Evolutionary conservation across 2,888 invertebrate genomes (phyloP).

Genomic region (Anthoptus insignis): DNA sequence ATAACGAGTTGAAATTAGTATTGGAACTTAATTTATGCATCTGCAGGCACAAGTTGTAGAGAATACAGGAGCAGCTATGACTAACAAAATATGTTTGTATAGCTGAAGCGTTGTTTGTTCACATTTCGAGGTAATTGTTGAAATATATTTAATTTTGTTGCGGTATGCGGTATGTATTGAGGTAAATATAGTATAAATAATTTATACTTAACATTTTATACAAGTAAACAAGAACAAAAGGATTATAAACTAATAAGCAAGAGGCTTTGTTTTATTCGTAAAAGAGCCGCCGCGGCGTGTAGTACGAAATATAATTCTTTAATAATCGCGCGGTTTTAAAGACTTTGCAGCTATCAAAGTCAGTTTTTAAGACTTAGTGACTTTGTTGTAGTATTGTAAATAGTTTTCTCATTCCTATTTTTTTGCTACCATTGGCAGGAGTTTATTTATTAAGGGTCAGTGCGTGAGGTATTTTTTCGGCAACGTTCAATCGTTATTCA

Average conservation of each 20-base stretch:
- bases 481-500: slow-evolving; percentile 11
- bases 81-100: slow-evolving; percentile 70
- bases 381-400: too few relatives aligned
- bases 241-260: background rate
- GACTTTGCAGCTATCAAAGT: too few relatives aligned
- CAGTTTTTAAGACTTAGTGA: background rate
- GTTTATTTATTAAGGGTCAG: background rate
- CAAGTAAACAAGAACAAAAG: background rate
- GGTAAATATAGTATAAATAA: slow-evolving; percentile 46
- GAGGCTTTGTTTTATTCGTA: background rate
- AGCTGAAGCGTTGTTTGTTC: slow-evolving; percentile 63
- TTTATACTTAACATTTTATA: background rate
- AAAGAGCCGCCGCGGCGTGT: background rate
- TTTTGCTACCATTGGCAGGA: too few relatives aligned
- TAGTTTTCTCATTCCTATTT: too few relatives aligned
- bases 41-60: too few relatives aligned
- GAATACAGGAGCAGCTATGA: slow-evolving; percentile 68
- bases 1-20: too few relatives aligned
- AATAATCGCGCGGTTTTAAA: too few relatives aligned
- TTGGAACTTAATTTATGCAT: too few relatives aligned
- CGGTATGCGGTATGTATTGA: slow-evolving; percentile 67
- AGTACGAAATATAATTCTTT: background rate
- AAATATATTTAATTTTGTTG: slow-evolving; percentile 51
- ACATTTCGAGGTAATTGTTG: slow-evolving; percentile 67
- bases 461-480: too few relatives aligned